phyloP scores from a whole-genome alignment of 2,888 invertebrate species.

The Micropterix aruncella region DNA sequence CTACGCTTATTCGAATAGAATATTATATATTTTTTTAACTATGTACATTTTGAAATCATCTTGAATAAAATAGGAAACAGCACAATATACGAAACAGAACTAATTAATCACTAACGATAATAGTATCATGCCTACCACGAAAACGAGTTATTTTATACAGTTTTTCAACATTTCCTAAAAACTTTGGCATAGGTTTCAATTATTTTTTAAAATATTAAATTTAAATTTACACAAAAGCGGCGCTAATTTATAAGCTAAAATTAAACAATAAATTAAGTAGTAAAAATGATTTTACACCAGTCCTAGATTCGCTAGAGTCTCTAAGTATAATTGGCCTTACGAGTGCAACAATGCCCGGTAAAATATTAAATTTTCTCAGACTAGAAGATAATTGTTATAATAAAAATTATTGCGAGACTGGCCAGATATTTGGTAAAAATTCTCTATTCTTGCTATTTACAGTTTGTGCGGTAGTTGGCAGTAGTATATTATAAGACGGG shows the following conservation, averaged over 20 bases:
- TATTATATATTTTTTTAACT: too few species aligned
- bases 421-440: background rate
- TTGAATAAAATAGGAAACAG: background rate
- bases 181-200: conserved; percentile 38
- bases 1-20: too few species aligned
- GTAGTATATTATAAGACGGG: too few species aligned
- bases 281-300: too few species aligned
- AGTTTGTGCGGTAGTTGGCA: background rate
- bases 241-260: too few species aligned
- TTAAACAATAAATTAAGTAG: too few species aligned
- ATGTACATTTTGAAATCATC: too few species aligned
- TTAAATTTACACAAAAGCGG: too few species aligned
- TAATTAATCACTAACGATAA: too few species aligned
- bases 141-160: background rate
- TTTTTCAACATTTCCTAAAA: conserved; percentile 30
- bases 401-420: background rate
- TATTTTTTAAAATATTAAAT: conserved; percentile 24
- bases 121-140: background rate
- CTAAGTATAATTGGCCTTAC: background rate
- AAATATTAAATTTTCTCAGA: background rate
- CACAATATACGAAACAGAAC: background rate
- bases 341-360: background rate
- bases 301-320: background rate
- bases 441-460: background rate
- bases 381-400: background rate